Evolutionary conservation across 2,113 vertebrate genomes (phyloP).

Genomic region (Cygnus buccinator): DNA sequence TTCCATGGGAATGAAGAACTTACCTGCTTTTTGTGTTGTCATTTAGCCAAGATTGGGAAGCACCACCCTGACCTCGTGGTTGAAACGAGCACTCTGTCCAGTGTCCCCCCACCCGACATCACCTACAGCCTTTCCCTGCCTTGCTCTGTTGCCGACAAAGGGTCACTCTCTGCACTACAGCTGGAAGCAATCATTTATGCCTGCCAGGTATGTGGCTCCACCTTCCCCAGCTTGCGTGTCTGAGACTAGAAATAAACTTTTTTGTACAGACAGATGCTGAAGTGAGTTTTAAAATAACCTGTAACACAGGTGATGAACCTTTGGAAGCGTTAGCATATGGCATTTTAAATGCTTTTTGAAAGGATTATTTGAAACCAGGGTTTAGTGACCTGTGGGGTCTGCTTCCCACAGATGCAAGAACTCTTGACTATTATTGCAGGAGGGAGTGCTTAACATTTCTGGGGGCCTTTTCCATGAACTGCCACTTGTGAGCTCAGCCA

Average conservation of each 20-base stretch:
- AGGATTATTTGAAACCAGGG: background rate
- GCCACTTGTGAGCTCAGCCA: background rate
- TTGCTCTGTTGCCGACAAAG: conserved; percentile 69
- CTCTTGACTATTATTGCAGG: background rate
- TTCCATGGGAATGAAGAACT: background rate
- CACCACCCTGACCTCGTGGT: conserved; percentile 97
- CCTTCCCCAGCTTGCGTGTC: background rate
- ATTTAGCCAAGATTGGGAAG: conserved; percentile 90
- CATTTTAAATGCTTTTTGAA: background rate
- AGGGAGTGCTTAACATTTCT: background rate
- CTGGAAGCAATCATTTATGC: conserved; percentile 96
- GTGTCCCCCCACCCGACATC: conserved; percentile 94
- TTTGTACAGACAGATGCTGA: background rate
- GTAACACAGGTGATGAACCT: background rate
- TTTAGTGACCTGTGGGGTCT: background rate
- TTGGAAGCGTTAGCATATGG: background rate
- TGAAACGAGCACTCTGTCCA: conserved; percentile 96
- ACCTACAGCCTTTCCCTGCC: conserved; percentile 91
- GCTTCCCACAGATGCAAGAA: background rate
- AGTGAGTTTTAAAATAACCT: background rate
- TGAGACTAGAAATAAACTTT: background rate
- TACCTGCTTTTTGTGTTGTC: background rate
- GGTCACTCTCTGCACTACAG: conserved; percentile 92
- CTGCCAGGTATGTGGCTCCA: conserved; percentile 87
- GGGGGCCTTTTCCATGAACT: background rate